A percentile compares a stretch with the other conserved stretches of the same genome.
phyloP scores from a whole-genome alignment of 1,140 invertebrate species.

The Hylaeus volcanicus region DNA sequence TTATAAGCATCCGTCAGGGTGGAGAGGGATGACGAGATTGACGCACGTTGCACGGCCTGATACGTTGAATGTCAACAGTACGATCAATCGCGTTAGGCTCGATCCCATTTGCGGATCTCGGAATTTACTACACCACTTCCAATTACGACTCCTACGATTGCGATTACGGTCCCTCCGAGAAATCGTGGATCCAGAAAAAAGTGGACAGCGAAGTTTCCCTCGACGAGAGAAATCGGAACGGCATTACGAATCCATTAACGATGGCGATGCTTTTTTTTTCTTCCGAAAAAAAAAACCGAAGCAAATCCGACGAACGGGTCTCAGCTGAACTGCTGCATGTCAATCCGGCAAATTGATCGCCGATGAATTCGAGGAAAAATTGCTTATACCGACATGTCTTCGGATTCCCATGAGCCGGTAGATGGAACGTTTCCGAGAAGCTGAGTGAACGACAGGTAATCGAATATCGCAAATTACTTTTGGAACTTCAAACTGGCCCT shows the following conservation, averaged over 20 bases:
- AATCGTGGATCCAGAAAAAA: too few species aligned
- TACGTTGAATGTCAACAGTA: too few species aligned
- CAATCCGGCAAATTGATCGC: not conserved
- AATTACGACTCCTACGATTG: too few species aligned
- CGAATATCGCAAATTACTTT: not conserved
- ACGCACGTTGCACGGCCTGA: not conserved
- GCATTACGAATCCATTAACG: not conserved
- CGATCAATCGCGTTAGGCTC: too few species aligned
- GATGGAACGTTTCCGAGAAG: not conserved
- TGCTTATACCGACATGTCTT: not conserved
- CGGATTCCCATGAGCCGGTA: not conserved
- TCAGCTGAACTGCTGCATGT: not conserved
- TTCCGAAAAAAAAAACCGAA: not conserved
- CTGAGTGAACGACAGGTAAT: not conserved
- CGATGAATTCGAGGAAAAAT: not conserved
- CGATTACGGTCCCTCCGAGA: too few species aligned
- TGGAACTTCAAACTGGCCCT: not conserved
- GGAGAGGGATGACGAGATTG: not conserved
- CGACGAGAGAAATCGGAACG: not conserved
- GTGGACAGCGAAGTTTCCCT: not conserved
- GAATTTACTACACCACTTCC: too few species aligned
- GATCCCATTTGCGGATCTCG: too few species aligned
- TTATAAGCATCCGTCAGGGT: not conserved
- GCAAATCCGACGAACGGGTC: not conserved
- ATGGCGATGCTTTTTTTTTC: not conserved